Evolutionary conservation across 2,797 vertebrate genomes (phyloP).

Genomic region (Peromyscus nudipes): DNA sequence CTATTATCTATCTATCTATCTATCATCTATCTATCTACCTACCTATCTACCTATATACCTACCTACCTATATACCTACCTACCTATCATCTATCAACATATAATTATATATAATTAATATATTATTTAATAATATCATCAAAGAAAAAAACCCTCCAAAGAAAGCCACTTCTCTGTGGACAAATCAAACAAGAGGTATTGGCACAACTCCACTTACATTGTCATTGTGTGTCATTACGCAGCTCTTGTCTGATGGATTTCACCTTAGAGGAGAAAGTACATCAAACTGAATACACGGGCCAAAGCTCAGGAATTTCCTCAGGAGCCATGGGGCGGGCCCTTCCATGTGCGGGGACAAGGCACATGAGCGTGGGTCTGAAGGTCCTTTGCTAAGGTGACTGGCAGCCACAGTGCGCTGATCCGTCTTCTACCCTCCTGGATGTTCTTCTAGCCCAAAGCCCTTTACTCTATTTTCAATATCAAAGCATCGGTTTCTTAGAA

Average conservation of each 20-base stretch:
- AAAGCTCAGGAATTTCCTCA: background rate
- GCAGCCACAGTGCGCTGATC: background rate
- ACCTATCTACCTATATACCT: no score
- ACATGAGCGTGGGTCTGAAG: background rate
- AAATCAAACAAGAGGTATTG: background rate
- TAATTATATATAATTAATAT: background rate
- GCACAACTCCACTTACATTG: background rate
- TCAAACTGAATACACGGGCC: background rate
- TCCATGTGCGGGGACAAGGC: accelerated
- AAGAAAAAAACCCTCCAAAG: background rate
- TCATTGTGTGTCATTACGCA: background rate
- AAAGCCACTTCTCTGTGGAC: background rate
- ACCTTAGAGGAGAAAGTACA: background rate
- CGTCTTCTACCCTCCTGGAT: background rate
- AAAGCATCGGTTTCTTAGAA: slow-evolving; percentile 40
- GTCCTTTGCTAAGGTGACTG: background rate
- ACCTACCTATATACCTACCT: no score
- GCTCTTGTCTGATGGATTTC: background rate
- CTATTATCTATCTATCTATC: background rate
- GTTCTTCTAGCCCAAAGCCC: background rate
- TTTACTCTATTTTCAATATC: slow-evolving; percentile 6
- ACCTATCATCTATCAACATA: background rate
- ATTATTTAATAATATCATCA: background rate
- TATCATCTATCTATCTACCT: background rate
- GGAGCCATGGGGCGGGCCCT: background rate